A percentile compares a stretch with the other conserved stretches of the same genome.
Conservation (phyloP, 2,888 invertebrate genomes). For the Strigamia crassipes region DNA sequence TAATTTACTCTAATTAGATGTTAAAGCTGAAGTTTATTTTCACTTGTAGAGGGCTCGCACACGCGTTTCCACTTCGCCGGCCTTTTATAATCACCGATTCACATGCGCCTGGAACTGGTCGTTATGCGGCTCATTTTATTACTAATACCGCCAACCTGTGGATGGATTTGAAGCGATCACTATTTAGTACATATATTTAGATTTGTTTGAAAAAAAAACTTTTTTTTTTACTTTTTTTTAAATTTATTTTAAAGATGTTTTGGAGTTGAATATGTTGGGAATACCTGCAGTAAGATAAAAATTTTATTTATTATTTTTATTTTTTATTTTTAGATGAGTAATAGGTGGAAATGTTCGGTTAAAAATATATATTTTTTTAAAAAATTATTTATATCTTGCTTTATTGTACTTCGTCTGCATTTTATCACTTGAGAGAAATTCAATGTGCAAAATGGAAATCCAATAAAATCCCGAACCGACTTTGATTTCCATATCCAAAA, state of each 20-base stretch:
- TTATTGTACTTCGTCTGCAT: background rate
- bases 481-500: conserved; percentile 15
- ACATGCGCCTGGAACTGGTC: conserved; percentile 58
- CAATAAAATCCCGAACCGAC: background rate
- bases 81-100: conserved; percentile 55
- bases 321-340: background rate
- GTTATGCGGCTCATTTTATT: conserved; percentile 59
- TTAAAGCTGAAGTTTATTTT: conserved; percentile 48
- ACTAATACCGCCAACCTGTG: conserved; percentile 59
- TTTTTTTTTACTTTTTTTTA: conserved; percentile 3
- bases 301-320: background rate
- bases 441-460: conserved; percentile 8
- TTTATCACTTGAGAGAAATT: background rate
- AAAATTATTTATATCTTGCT: background rate
- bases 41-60: conserved; percentile 49
- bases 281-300: conserved; percentile 53
- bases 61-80: conserved; percentile 51
- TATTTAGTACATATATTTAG: conserved; percentile 53
- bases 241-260: conserved; percentile 53
- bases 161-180: conserved; percentile 55
- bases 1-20: conserved; percentile 17
- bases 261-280: conserved; percentile 60
- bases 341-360: background rate
- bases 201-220: background rate
- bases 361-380: background rate